Evolutionary conservation across 2,797 vertebrate species (phyloP).

Genomic region (Scolopax bukidnonensis): DNA sequence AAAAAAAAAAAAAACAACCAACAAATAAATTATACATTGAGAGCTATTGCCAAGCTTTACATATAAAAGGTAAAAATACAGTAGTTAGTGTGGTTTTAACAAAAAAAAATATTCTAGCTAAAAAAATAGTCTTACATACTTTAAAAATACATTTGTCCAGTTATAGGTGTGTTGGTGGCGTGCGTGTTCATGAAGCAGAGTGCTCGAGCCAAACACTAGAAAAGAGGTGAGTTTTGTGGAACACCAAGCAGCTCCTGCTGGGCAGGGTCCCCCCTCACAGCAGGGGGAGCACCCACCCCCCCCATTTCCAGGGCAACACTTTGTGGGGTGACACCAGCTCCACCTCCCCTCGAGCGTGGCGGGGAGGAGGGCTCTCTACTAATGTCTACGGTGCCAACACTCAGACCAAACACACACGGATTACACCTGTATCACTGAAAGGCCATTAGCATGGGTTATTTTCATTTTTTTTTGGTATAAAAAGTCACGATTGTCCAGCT

Average conservation of each 20-base stretch:
- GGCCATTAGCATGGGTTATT: background rate
- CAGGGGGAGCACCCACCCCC: background rate
- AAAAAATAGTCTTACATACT: slow-evolving; percentile 46
- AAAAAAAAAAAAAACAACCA: slow-evolving; percentile 21
- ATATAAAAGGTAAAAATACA: slow-evolving; percentile 77
- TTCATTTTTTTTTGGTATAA: background rate
- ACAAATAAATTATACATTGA: slow-evolving; percentile 80
- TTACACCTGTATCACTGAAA: background rate
- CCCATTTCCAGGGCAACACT: background rate
- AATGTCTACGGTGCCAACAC: rapidly evolving
- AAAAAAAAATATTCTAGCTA: slow-evolving; percentile 19
- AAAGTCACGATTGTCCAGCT: slow-evolving; percentile 32
- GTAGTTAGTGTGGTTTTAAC: slow-evolving; percentile 64
- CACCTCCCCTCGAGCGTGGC: rapidly evolving
- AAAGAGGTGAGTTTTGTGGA: background rate
- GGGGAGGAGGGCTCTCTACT: background rate
- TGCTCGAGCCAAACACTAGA: background rate
- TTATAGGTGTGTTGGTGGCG: background rate
- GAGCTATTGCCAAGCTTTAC: slow-evolving; percentile 74
- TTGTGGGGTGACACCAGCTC: background rate
- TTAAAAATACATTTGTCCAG: slow-evolving; percentile 63
- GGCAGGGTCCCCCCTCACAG: rapidly evolving
- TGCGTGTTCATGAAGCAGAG: background rate
- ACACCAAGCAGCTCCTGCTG: background rate
- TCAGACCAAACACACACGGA: rapidly evolving